Base-by-base conservation (phyloP, 2,113 vertebrate species). In the Notothenia rossii region DNA sequence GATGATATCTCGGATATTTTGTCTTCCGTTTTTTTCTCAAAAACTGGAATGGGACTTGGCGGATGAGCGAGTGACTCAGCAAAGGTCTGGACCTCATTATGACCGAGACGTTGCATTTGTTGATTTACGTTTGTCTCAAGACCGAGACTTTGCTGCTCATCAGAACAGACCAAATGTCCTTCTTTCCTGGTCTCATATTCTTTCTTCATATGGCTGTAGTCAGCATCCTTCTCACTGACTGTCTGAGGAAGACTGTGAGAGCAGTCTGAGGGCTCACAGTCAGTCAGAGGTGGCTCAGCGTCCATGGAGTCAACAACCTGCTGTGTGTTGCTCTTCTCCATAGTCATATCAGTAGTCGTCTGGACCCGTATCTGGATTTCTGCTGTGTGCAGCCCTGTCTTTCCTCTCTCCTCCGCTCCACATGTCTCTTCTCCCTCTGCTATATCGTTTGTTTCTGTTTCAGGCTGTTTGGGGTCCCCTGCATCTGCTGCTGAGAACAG, bases 311-410 rank as follows among this genome's bases (percentile, higher is more conserved):
- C 90, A 68, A 53, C 25, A 77, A 61, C 81, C 82, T 59, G 80
- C 43, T 9, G 72, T 9, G 51, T 13, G 55, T 58, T 7, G 74
- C 59, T 83, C 72, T 69, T 49, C 51, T 64, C 55, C 0, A 33
- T 9, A 22, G 54, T 48, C 29, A 1, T 80, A 80, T 87, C 75
- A 59, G 68, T 8, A 11, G 54, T 48, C 1, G 76, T 88, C 84
- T 91, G 86, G 66, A 36, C 18, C 25, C 5, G 29, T 84, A 73
- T 82, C 80, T 84, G 81, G 63, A 56, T 64, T 75, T 89, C 84
- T 84, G 68, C 20, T 14, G 45, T 25, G 45, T 29, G n/a, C 40
- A 12, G 29, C 48, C n/a, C 72, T 22, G 62, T 71, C 53, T 83
- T 54, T 75, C 9, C 75, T 71, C 72, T 62, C 50, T 83, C 33